phyloP scores from a whole-genome alignment of 2,888 invertebrate species.

The Pantelozetes paolii region DNA sequence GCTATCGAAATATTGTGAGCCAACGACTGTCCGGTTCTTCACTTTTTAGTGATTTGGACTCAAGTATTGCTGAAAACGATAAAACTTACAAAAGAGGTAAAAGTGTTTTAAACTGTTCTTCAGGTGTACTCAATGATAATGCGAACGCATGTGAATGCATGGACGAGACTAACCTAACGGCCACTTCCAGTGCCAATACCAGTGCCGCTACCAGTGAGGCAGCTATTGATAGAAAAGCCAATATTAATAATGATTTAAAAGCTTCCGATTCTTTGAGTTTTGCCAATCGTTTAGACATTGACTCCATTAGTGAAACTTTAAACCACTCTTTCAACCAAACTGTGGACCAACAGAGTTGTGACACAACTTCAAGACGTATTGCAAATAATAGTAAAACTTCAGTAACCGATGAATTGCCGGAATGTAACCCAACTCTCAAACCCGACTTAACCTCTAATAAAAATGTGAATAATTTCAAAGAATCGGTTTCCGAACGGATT shows the following conservation, averaged over 20 bases:
- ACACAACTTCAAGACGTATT: not conserved
- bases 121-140: conserved; percentile 13
- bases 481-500: conserved; percentile 78
- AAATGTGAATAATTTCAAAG: conserved; percentile 51
- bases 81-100: conserved; percentile 30
- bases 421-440: conserved; percentile 23
- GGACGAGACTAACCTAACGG: conserved; percentile 27
- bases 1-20: conserved; percentile 46
- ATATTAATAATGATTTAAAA: conserved; percentile 28
- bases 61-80: conserved; percentile 23
- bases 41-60: conserved; percentile 31
- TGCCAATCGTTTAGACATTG: conserved; percentile 13
- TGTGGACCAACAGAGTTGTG: conserved; percentile 17
- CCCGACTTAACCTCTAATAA: conserved; percentile 20
- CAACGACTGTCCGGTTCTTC: conserved; percentile 45
- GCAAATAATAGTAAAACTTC: not conserved
- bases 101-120: conserved; percentile 28
- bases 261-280: conserved; percentile 21
- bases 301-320: not conserved
- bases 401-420: conserved; percentile 18
- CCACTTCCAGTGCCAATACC: conserved; percentile 23
- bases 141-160: conserved; percentile 27
- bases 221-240: conserved; percentile 2
- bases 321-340: conserved; percentile 9
- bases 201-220: not conserved